phyloP scores from a whole-genome alignment of 2,888 invertebrate species.

The Oligia strigilis region DNA sequence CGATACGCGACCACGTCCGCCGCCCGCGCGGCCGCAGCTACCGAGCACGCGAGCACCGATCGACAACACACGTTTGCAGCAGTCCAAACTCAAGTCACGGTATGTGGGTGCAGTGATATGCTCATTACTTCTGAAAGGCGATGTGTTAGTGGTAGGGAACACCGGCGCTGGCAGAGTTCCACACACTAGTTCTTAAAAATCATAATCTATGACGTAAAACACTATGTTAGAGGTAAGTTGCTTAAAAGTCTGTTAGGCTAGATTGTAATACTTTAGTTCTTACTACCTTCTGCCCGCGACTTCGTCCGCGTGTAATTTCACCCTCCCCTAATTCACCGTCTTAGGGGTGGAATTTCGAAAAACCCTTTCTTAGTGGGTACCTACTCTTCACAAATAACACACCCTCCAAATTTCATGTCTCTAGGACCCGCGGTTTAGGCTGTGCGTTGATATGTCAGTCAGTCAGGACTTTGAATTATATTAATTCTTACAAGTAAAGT shows the following conservation, averaged over 20 bases:
- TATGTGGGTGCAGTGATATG: background rate
- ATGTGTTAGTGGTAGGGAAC: background rate
- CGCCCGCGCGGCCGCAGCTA: constrained; percentile 19
- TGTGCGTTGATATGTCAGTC: too few species aligned
- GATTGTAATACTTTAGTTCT: background rate
- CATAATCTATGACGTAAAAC: background rate
- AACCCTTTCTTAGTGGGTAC: too few species aligned
- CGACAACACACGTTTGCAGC: background rate
- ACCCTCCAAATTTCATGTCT: too few species aligned
- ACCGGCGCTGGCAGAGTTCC: background rate
- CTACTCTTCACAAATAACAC: too few species aligned
- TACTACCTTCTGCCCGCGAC: too few species aligned
- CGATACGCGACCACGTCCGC: constrained; percentile 45
- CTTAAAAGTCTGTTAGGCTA: background rate
- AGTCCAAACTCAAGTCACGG: too few species aligned
- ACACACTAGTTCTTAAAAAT: background rate
- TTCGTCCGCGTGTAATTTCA: too few species aligned
- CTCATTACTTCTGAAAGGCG: background rate
- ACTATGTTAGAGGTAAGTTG: background rate
- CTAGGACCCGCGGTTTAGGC: too few species aligned
- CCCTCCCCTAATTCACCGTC: too few species aligned
- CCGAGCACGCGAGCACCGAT: constrained; percentile 2
- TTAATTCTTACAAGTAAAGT: too few species aligned
- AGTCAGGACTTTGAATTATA: too few species aligned
- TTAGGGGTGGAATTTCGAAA: too few species aligned